Percentiles rank a stretch among this genome's conserved stretches.
These are phyloP conservation scores for Cossypha caffra DNA, from an alignment of 2,797 vertebrate genomes.

Conservation along the genomic window DNA sequence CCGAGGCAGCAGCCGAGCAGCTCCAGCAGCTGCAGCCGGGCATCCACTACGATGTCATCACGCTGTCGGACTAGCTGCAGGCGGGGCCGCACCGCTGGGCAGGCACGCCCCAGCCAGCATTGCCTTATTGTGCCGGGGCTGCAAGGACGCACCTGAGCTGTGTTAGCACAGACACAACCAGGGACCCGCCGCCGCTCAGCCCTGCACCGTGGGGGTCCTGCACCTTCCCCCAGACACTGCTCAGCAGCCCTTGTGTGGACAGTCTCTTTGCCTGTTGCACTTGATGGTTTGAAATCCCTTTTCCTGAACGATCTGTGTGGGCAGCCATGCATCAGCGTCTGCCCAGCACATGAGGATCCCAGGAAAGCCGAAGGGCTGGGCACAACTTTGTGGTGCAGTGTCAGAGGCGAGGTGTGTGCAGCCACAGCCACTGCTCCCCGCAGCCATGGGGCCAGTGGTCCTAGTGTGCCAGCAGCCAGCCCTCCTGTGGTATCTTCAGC, in stretches of 20 bases:
- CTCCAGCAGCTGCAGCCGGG: slow-evolving; percentile 91
- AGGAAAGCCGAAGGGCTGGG: accelerated
- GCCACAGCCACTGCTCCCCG: accelerated
- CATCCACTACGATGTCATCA: slow-evolving; percentile 94
- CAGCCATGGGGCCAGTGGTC: background rate
- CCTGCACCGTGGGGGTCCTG: accelerated
- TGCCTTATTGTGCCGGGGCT: slow-evolving; percentile 25
- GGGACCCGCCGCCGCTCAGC: accelerated
- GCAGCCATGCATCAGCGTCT: accelerated
- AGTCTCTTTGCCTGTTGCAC: background rate
- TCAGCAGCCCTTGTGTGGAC: accelerated
- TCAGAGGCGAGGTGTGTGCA: background rate
- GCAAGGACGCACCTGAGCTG: accelerated
- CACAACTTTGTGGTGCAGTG: accelerated
- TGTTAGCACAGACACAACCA: background rate
- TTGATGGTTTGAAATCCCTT: background rate
- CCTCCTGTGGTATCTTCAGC: background rate
- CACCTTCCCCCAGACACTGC: background rate
- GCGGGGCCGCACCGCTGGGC: background rate
- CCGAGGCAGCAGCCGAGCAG: slow-evolving; percentile 87
- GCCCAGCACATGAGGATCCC: accelerated
- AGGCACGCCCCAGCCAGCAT: background rate
- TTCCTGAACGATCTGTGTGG: background rate
- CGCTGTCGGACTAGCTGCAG: slow-evolving; percentile 78
- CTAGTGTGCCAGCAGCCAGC: background rate